Evolutionary conservation across 2,888 invertebrate species (phyloP).

Genomic region (Hyles lineata): DNA sequence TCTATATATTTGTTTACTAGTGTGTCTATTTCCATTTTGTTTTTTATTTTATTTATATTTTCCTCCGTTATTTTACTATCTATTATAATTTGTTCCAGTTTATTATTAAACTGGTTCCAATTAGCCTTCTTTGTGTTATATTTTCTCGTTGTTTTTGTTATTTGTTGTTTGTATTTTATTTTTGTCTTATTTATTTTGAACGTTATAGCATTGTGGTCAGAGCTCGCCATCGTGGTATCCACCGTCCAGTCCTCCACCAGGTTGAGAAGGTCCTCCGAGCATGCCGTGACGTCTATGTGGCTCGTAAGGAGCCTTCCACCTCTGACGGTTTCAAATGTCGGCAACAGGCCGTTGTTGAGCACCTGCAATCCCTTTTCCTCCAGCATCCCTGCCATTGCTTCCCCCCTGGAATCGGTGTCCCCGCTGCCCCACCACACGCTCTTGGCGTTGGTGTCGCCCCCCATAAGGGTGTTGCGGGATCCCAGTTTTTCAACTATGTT

Average conservation of each 20-base stretch:
- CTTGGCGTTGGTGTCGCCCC: no score
- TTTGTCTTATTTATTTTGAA: constrained; percentile 6
- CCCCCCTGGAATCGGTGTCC: constrained; percentile 23
- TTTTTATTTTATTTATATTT: constrained; percentile 28
- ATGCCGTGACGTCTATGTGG: no score
- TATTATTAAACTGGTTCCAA: background rate
- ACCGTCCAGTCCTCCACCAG: constrained; percentile 17
- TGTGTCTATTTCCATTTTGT: constrained; percentile 22
- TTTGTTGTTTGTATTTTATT: no score
- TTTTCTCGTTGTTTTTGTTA: constrained; percentile 19
- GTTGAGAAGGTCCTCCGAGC: no score
- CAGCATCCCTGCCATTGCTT: constrained; percentile 10
- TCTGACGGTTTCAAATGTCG: constrained; percentile 26
- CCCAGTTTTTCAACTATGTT: no score
- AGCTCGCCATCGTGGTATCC: no score
- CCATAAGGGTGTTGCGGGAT: no score
- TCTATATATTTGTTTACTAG: background rate
- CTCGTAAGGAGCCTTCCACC: no score
- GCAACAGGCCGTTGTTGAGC: constrained; percentile 34
- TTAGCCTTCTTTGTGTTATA: constrained; percentile 12
- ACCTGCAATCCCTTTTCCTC: constrained; percentile 31
- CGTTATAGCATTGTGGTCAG: no score
- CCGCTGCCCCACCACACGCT: no score
- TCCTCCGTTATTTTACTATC: background rate
- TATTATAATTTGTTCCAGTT: background rate